These are phyloP conservation scores for Heliconius erato DNA, from an alignment of 2,888 invertebrate genomes.

Conservation along the genomic window DNA sequence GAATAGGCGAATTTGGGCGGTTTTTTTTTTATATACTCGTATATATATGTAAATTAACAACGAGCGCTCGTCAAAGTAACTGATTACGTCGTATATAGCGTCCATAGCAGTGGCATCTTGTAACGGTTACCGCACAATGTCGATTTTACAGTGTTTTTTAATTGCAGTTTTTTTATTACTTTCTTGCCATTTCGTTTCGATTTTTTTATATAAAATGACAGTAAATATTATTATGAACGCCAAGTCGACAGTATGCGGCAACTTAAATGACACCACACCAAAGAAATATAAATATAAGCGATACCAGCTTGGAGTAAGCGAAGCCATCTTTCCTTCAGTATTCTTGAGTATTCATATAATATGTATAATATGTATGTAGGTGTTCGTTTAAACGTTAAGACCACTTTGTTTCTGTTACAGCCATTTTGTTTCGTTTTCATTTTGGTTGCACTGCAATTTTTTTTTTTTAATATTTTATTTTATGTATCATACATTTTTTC, in stretches of 20 bases:
- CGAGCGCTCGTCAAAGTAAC: slow-evolving; percentile 16
- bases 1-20: slow-evolving; percentile 63
- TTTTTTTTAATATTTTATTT: slow-evolving; percentile 40
- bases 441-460: slow-evolving; percentile 42
- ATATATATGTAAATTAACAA: slow-evolving; percentile 24
- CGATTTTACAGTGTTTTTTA: not conserved
- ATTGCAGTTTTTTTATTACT: not conserved
- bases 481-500: slow-evolving; percentile 36
- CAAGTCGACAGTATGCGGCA: slow-evolving; percentile 14
- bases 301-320: slow-evolving; percentile 73
- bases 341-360: slow-evolving; percentile 74
- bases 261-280: slow-evolving; percentile 81
- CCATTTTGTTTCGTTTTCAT: slow-evolving; percentile 46
- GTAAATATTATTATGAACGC: not conserved
- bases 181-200: slow-evolving; percentile 12
- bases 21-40: slow-evolving; percentile 9
- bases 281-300: slow-evolving; percentile 74
- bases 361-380: slow-evolving; percentile 49
- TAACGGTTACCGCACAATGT: slow-evolving; percentile 55
- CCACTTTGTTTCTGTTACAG: slow-evolving; percentile 46
- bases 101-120: slow-evolving; percentile 76
- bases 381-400: slow-evolving; percentile 58
- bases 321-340: slow-evolving; percentile 81
- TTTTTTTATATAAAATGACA: not conserved
- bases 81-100: slow-evolving; percentile 74